A percentile compares a stretch with the other conserved stretches of the same genome.
Conservation (phyloP, 2,888 invertebrate genomes). For the Beris morrisii region DNA sequence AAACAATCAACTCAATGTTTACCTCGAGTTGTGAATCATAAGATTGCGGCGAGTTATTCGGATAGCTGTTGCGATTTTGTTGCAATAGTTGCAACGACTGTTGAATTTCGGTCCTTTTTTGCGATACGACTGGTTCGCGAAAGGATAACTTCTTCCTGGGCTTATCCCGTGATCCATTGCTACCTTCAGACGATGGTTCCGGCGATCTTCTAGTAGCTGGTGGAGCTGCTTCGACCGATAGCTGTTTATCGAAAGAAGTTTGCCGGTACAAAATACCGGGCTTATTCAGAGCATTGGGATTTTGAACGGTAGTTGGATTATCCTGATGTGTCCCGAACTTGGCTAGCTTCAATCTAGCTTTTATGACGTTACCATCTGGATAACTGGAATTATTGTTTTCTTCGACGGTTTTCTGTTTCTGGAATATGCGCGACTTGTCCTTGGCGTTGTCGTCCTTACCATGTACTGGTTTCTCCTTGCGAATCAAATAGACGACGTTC, state of each 20-base stretch:
- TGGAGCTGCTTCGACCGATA: slow-evolving; percentile 16
- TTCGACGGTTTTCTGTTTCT: slow-evolving; percentile 18
- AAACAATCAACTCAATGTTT: slow-evolving; percentile 21
- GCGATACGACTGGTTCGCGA: slow-evolving; percentile 67
- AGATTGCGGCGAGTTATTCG: slow-evolving; percentile 3
- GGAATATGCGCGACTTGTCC: slow-evolving; percentile 8
- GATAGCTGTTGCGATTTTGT: slow-evolving; percentile 19
- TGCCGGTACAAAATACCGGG: slow-evolving; percentile 38
- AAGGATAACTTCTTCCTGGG: slow-evolving; percentile 86
- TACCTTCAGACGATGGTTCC: slow-evolving; percentile 36
- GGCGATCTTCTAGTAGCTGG: slow-evolving; percentile 18
- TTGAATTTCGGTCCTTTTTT: slow-evolving; percentile 36
- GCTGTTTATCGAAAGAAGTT: slow-evolving; percentile 31
- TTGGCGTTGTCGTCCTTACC: slow-evolving; percentile 36
- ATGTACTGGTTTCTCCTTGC: slow-evolving; percentile 52
- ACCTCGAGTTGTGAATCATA: slow-evolving; percentile 42
- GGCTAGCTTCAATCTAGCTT: slow-evolving; percentile 35
- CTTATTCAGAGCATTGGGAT: slow-evolving; percentile 14
- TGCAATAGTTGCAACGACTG: slow-evolving; percentile 4
- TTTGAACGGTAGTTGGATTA: not conserved
- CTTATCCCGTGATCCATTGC: slow-evolving; percentile 48
- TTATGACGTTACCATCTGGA: slow-evolving; percentile 32
- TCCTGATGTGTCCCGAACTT: slow-evolving; percentile 38
- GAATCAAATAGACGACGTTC: slow-evolving; percentile 54
- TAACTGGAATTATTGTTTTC: slow-evolving; percentile 36